Evolutionary conservation across 2,888 invertebrate genomes (phyloP).

Genomic region (Priocnemis perturbator): DNA sequence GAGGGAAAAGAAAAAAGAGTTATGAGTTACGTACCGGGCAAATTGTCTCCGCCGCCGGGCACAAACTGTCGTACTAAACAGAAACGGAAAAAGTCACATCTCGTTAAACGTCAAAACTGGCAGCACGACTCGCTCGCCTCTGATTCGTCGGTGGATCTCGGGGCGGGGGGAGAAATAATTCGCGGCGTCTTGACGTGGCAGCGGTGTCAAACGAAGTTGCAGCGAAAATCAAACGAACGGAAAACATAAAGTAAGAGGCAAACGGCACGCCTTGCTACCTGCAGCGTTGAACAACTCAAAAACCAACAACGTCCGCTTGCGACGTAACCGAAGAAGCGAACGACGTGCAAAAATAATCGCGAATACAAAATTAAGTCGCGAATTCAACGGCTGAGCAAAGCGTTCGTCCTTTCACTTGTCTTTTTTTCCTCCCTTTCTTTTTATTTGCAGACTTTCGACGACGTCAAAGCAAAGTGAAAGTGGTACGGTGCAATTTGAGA

Average conservation of each 20-base stretch:
- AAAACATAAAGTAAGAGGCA: slow-evolving; percentile 34
- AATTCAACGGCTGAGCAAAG: too few species aligned
- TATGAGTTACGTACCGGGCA: slow-evolving; percentile 77
- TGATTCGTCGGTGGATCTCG: slow-evolving; percentile 50
- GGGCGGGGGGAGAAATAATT: neutral
- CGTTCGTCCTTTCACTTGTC: too few species aligned
- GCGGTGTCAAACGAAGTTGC: neutral
- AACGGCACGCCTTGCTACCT: neutral
- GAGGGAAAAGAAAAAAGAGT: slow-evolving; percentile 71
- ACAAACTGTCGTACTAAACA: slow-evolving; percentile 76
- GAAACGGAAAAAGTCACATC: slow-evolving; percentile 75
- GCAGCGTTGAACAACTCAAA: too few species aligned
- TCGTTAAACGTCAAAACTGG: slow-evolving; percentile 67
- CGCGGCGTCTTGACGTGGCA: neutral
- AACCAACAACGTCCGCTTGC: too few species aligned
- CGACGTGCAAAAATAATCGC: too few species aligned
- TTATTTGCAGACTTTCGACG: too few species aligned
- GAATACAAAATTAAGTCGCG: too few species aligned
- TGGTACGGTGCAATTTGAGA: too few species aligned
- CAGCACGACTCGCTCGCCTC: slow-evolving; percentile 63
- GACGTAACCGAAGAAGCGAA: too few species aligned
- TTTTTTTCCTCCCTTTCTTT: too few species aligned
- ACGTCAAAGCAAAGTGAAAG: too few species aligned
- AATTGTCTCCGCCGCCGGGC: slow-evolving; percentile 77
- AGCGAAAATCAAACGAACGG: slow-evolving; percentile 24